Evolutionary conservation across 92 coral and sea anemone genomes (phyloP), one percentile per base, ranked within the genome.

Genomic region (Isaurus tuberculatus): DNA sequence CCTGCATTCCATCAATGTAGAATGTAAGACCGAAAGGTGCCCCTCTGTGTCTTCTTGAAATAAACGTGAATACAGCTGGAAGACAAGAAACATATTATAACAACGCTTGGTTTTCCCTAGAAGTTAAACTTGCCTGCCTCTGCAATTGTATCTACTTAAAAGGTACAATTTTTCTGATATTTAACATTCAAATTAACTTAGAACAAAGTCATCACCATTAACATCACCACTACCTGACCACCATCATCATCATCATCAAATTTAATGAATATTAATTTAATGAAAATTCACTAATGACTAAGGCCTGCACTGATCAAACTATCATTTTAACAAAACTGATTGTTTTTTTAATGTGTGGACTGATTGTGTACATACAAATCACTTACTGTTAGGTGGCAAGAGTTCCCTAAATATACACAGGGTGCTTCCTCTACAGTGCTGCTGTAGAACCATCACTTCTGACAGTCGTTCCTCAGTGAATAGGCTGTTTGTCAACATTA

Each of bases 21-120:
- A 96, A 96, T 19, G 99, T 96, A 79, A 96, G 86, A 30, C 99
- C 99, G 92, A 96, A 94, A 28, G 98, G 98, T 11, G 99, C 92
- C 16, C 99, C 99, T 48, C 98, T 90, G 84, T 96, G 99, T 1
- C 99, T 94, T 75, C 99, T 95, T 29, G 99, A 96, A 22, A 96
- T 92, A 77, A 96, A 96, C 0, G 99, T 96, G 79, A 96, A 96
- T 51, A 96, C 89, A 8, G 99, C 99, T 96, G 19, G 9, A 73
- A n/a, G 31, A n/a, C 67, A 44, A 63, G 70, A 20, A 67, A 49
- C 19, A 69, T 69, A 58, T 23, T 43, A 22, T 26, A 43, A n/a
- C 2, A 27, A 6, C 5, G 4, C 2, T 49, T 5, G 17, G 16
- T 49, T 0, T 15, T 49, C 11, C 46, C 19, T 22, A 68, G 0